Base-by-base conservation (phyloP, 2,797 vertebrate species). In the Coccyzus lansbergi region DNA sequence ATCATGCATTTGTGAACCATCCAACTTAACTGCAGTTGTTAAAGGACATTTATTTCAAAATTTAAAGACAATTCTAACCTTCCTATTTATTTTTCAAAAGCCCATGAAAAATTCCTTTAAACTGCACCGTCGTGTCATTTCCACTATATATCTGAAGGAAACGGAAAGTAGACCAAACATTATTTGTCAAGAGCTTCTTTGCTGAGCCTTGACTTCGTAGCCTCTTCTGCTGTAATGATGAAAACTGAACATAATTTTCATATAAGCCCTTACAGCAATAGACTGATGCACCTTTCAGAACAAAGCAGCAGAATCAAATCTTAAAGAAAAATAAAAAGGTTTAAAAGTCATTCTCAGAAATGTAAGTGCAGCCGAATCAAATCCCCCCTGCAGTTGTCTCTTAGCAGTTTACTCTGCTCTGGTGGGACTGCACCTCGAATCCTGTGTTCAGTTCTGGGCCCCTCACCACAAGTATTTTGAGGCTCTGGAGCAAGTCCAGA, bases 201-300 rank as follows among this genome's bases (percentile, higher is more conserved):
- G 28, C 69, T 63, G 38, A 65, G 26, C 80, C 59, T 94, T 86
- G 84, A 18, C 38, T 91, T 93, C 58, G 6, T 36, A 55, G 65
- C 28, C n/a, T 81, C 42, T 93, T 85, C 62, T 86, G 34, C 51
- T 90, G 36, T 79, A 79, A 4, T 71, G 82, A 78, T 51, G 63
- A 91, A 95, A 91, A 91, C 38, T 58, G 79, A 93, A 63, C 59
- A 31, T 59, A 76, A 83, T 92, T 90, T 92, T 90, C 42, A 20
- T 84, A 40, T 51, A 70, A 81, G 20, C 33, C 70, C 48, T 86
- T 63, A 67, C 12, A 62, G 65, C 36, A 92, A 52, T 70, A 70
- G 51, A n/a, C 29, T 85, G 8, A 64, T 75, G 58, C 36, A 71
- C 67, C 69, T 26, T 91, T 93, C 76, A 92, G 85, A 92, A 52